A percentile compares a stretch with the other conserved stretches of the same genome.
Evolutionary conservation across 2,113 vertebrate species (phyloP).

Genomic region (Corythaeola cristata): DNA sequence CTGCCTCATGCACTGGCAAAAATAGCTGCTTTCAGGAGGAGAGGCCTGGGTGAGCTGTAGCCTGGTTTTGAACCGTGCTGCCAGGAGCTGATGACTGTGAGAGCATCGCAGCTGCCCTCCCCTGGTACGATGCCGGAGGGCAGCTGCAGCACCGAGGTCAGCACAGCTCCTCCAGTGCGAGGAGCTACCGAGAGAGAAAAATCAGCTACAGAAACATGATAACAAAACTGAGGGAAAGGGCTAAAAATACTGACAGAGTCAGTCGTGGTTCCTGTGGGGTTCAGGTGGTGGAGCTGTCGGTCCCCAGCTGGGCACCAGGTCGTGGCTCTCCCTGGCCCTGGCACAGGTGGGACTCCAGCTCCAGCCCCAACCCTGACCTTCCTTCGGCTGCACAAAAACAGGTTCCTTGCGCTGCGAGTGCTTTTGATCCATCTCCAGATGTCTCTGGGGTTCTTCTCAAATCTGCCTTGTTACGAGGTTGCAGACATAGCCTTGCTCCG

Average conservation of each 20-base stretch:
- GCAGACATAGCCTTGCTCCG: neutral
- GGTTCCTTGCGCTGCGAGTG: neutral
- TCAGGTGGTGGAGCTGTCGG: neutral
- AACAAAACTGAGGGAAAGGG: neutral
- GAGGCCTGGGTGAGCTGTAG: neutral
- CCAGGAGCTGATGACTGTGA: fast-evolving
- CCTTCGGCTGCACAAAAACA: fast-evolving
- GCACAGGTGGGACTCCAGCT: neutral
- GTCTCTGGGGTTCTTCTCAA: neutral
- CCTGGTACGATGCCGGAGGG: neutral
- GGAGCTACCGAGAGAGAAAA: neutral
- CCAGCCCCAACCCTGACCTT: neutral
- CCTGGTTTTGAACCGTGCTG: neutral
- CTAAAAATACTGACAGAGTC: neutral
- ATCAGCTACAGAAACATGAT: fast-evolving
- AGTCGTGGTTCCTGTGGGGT: neutral
- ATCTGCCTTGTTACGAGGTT: neutral
- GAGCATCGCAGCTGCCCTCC: neutral
- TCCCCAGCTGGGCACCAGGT: neutral
- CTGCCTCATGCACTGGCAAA: neutral
- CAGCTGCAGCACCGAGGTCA: fast-evolving
- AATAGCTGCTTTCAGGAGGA: neutral
- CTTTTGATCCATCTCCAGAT: neutral
- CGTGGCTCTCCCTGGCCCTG: neutral
- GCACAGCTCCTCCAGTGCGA: fast-evolving